Evolutionary conservation across 2,113 vertebrate genomes (phyloP).

Genomic region (Anser cygnoides): DNA sequence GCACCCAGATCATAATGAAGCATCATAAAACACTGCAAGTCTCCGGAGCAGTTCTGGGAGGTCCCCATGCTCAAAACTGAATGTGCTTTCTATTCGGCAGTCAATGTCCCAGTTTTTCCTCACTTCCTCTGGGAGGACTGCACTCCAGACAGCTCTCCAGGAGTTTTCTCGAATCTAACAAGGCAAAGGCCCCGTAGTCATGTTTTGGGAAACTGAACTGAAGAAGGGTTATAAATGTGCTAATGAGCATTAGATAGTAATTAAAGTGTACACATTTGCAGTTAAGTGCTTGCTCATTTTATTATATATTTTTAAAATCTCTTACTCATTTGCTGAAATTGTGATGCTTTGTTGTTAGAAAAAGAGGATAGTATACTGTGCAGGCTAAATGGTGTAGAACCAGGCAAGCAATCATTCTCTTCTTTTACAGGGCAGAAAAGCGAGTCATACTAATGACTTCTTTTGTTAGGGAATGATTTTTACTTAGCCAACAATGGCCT

Average conservation of each 20-base stretch:
- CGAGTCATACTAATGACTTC: neutral
- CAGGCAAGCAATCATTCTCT: neutral
- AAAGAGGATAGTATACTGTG: neutral
- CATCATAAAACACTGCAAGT: neutral
- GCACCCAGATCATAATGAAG: neutral
- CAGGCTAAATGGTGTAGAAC: neutral
- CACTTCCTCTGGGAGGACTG: neutral
- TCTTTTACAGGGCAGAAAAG: neutral
- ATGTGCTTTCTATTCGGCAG: neutral
- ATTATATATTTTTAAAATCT: neutral
- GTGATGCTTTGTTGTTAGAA: neutral
- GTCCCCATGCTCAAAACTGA: neutral
- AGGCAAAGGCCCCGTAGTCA: neutral
- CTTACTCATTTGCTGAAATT: neutral
- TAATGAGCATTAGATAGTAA: slow-evolving; percentile 1
- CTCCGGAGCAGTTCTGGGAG: neutral
- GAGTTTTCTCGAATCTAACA: neutral
- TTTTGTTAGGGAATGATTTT: neutral
- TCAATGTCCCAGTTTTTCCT: neutral
- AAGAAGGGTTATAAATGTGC: neutral
- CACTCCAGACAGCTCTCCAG: neutral
- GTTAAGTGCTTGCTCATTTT: neutral
- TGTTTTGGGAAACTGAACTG: neutral
- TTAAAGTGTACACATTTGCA: neutral
- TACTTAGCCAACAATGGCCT: neutral